phyloP scores from a whole-genome alignment of 2,888 invertebrate genomes.

The Apamea epomidion region DNA sequence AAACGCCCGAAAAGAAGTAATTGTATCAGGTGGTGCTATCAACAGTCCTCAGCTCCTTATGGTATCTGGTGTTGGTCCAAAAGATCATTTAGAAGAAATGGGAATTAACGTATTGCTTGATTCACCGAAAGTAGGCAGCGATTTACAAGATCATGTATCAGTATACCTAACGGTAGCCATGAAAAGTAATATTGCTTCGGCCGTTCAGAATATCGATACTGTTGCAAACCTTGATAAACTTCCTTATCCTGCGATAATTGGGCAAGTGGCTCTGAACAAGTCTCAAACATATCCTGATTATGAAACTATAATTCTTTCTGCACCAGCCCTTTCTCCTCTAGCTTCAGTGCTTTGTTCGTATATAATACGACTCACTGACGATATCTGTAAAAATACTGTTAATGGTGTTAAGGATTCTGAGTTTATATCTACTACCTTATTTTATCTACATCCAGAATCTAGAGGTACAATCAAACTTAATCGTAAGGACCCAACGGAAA shows the following conservation, averaged over 20 bases:
- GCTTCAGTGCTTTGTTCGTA: background rate
- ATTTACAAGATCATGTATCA: background rate
- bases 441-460: constrained; percentile 79
- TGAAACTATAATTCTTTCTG: background rate
- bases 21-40: background rate
- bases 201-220: background rate
- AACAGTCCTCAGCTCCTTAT: background rate
- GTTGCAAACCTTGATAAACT: background rate
- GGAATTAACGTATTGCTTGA: background rate
- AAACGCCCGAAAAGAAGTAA: background rate
- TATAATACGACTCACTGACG: background rate
- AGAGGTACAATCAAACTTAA: constrained; percentile 88
- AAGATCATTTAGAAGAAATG: background rate
- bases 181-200: no score
- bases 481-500: constrained; percentile 87
- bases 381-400: background rate
- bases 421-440: background rate
- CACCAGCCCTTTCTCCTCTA: background rate
- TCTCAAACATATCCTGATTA: background rate
- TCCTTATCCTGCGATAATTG: background rate
- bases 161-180: background rate
- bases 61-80: background rate
- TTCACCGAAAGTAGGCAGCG: background rate
- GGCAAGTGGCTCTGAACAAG: background rate
- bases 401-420: background rate